Conservation (phyloP, 1,140 invertebrate species). For the Diabrotica undecimpunctata region DNA sequence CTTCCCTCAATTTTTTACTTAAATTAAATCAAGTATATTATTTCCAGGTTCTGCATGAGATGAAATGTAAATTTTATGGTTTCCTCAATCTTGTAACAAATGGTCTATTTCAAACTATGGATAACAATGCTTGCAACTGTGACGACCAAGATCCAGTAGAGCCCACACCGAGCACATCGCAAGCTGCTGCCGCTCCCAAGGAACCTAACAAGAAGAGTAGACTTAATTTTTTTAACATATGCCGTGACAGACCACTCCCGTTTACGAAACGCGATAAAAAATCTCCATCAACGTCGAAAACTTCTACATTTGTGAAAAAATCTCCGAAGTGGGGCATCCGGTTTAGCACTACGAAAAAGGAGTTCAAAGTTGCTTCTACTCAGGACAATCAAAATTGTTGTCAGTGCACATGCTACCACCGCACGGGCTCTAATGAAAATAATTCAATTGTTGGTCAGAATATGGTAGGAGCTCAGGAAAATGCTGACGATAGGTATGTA, state of each 20-base stretch:
- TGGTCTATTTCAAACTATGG: conserved; percentile 20
- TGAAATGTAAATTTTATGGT: conserved; percentile 16
- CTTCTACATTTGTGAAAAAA: conserved; percentile 49
- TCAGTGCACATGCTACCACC: conserved; percentile 59
- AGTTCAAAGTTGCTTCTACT: conserved; percentile 52
- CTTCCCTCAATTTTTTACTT: too few relatives aligned
- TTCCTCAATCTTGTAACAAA: conserved; percentile 6
- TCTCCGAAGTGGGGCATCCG: conserved; percentile 60
- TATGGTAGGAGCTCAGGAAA: conserved; percentile 23
- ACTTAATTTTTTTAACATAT: conserved; percentile 35
- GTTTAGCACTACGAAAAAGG: conserved; percentile 54
- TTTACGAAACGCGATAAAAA: conserved; percentile 41
- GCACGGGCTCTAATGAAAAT: conserved; percentile 44
- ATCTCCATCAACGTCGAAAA: background rate
- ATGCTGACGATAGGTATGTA: conserved; percentile 10
- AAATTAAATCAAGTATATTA: too few relatives aligned
- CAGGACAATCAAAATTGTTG: conserved; percentile 53
- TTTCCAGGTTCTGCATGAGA: conserved; percentile 14
- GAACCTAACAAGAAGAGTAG: conserved; percentile 35
- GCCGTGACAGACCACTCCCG: conserved; percentile 35
- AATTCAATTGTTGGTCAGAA: conserved; percentile 32
- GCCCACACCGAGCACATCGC: conserved; percentile 34
- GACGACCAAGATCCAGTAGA: conserved; percentile 31
- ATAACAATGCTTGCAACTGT: conserved; percentile 31
- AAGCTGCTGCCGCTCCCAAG: conserved; percentile 26